These are phyloP conservation scores for Callocephalon fimbriatum DNA, from an alignment of 2,113 vertebrate species.

Conservation along the genomic window DNA sequence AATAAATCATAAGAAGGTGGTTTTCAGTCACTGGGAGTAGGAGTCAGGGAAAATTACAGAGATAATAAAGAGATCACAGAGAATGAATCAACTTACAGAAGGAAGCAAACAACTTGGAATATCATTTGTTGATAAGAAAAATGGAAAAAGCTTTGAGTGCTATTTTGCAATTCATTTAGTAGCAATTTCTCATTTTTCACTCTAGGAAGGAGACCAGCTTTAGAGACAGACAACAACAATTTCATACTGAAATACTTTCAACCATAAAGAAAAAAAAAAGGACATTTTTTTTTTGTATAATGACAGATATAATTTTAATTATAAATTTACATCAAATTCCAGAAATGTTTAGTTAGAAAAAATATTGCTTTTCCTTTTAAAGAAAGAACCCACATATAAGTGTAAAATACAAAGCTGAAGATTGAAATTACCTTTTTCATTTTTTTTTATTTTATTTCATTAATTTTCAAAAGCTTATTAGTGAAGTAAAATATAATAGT, in stretches of 20 bases:
- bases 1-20: background rate
- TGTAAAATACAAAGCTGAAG: background rate
- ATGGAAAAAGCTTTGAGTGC: background rate
- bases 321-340: background rate
- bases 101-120: background rate
- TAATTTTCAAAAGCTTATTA: background rate
- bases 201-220: background rate
- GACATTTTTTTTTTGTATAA: background rate
- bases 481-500: background rate
- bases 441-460: background rate
- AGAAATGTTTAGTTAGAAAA: background rate
- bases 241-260: background rate
- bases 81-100: background rate
- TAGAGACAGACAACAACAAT: background rate
- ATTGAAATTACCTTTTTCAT: background rate
- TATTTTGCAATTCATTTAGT: background rate
- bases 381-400: rapidly evolving
- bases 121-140: slow-evolving; percentile 11
- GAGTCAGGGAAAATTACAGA: background rate
- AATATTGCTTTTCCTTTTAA: background rate
- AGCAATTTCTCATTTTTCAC: background rate
- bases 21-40: background rate
- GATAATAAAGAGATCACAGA: background rate
- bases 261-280: background rate
- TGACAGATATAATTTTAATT: background rate